Conservation (phyloP, 2,888 invertebrate species). For the Cataglyphis livida region DNA sequence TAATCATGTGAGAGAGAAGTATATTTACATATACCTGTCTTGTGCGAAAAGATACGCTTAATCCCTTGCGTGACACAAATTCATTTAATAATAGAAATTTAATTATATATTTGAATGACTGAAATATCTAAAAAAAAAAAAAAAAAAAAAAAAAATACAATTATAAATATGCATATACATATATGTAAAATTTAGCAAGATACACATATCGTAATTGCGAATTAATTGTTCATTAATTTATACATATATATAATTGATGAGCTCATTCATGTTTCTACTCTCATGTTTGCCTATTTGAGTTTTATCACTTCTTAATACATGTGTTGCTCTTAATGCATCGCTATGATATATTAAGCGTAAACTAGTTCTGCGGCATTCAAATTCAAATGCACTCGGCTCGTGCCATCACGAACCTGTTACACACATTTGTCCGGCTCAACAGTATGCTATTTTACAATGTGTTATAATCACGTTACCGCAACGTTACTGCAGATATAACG, state of each 20-base stretch:
- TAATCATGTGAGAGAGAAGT: constrained; percentile 45
- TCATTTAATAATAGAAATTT: background rate
- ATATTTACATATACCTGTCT: constrained; percentile 23
- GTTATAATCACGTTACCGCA: constrained; percentile 50
- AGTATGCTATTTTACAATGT: constrained; percentile 48
- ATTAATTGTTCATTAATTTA: constrained; percentile 1
- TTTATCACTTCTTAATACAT: background rate
- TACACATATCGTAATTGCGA: constrained; percentile 4
- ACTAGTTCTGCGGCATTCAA: constrained; percentile 45
- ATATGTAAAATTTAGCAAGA: constrained; percentile 1
- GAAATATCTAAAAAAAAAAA: background rate
- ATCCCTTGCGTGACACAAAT: background rate
- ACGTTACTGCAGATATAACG: constrained; percentile 36
- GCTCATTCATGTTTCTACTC: constrained; percentile 15
- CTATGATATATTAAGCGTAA: constrained; percentile 37
- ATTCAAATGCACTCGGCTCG: constrained; percentile 41
- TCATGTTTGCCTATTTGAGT: background rate
- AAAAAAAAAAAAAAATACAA: constrained; percentile 4
- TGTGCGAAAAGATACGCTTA: background rate
- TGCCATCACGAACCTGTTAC: constrained; percentile 39
- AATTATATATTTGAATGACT: background rate
- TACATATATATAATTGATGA: background rate
- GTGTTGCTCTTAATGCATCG: constrained; percentile 21
- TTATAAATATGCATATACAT: background rate
- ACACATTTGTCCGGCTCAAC: constrained; percentile 42